phyloP scores from a whole-genome alignment of 2,888 invertebrate species.

The Autographa pulchrina region DNA sequence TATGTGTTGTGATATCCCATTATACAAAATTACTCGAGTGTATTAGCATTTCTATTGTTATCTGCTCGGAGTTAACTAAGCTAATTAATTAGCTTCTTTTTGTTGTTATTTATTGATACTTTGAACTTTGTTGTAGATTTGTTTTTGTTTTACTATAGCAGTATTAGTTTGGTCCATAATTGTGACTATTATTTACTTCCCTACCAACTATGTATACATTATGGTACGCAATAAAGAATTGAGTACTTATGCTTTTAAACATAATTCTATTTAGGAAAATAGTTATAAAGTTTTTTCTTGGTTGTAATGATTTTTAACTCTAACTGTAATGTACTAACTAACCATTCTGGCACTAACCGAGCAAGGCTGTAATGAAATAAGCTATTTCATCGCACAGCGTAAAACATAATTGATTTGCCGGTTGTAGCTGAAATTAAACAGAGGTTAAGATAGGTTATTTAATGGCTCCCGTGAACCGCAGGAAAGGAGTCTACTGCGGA shows the following conservation, averaged over 20 bases:
- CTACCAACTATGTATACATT: too few relatives aligned
- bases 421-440: slow-evolving; percentile 69
- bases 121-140: neutral
- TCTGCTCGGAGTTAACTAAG: slow-evolving; percentile 30
- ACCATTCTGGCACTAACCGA: slow-evolving; percentile 1
- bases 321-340: neutral
- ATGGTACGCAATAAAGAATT: too few relatives aligned
- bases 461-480: too few relatives aligned
- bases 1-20: slow-evolving; percentile 66
- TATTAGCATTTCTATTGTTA: slow-evolving; percentile 38
- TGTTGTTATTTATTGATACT: neutral
- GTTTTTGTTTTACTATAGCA: neutral
- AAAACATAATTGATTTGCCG: slow-evolving; percentile 62
- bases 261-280: neutral
- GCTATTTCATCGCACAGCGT: slow-evolving; percentile 29
- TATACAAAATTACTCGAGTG: slow-evolving; percentile 55
- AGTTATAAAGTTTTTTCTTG: neutral
- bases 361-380: slow-evolving; percentile 28
- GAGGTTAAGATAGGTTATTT: slow-evolving; percentile 74
- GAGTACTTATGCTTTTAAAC: neutral
- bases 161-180: neutral
- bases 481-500: too few relatives aligned
- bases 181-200: too few relatives aligned
- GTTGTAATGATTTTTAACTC: neutral
- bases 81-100: slow-evolving; percentile 16